Conservation (phyloP, 2,888 invertebrate genomes). For the Cerastoderma edule region DNA sequence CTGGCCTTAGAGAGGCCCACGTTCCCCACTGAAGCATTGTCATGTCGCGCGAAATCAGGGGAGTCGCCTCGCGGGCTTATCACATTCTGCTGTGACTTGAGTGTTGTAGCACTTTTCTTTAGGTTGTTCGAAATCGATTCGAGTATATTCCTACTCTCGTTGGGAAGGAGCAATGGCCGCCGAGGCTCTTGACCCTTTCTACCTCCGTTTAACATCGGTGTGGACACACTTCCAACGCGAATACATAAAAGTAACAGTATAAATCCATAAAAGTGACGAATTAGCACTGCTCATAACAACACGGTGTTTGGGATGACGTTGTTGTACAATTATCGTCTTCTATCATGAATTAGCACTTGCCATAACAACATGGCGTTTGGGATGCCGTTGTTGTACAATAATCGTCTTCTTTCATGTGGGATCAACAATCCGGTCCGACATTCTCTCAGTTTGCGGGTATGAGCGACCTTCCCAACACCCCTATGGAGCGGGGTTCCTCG, state of each 20-base stretch:
- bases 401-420: no score
- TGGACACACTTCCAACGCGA: constrained; percentile 12
- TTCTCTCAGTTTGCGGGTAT: no score
- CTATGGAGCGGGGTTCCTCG: no score
- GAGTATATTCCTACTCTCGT: constrained; percentile 61
- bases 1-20: constrained; percentile 40
- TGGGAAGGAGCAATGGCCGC: constrained; percentile 58
- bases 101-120: constrained; percentile 29
- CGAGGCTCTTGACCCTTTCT: constrained; percentile 50
- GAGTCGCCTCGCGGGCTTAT: constrained; percentile 30
- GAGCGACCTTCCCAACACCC: no score
- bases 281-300: neutral
- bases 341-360: no score
- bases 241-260: constrained; percentile 20
- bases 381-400: no score
- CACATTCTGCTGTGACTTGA: constrained; percentile 27
- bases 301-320: neutral
- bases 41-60: constrained; percentile 49
- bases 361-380: no score
- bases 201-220: constrained; percentile 34
- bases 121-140: constrained; percentile 60
- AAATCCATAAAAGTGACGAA: constrained; percentile 1
- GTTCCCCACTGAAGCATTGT: constrained; percentile 42
- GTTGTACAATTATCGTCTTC: neutral
- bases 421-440: no score